Conservation (phyloP, 2,888 invertebrate genomes). For the Apamea epomidion region DNA sequence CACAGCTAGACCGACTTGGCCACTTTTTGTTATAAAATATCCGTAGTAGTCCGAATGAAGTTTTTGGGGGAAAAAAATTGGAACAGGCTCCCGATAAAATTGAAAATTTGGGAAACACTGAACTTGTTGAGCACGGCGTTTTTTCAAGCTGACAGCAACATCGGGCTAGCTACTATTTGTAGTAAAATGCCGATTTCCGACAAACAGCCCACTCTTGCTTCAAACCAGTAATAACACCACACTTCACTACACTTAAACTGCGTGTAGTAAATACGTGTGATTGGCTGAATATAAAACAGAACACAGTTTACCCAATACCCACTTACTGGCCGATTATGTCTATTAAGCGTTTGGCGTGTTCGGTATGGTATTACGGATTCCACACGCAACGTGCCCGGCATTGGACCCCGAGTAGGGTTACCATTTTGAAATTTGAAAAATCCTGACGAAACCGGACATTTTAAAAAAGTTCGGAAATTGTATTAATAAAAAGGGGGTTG, state of each 20-base stretch:
- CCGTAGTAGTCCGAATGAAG: neutral
- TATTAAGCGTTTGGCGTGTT: slow-evolving; percentile 58
- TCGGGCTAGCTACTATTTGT: neutral
- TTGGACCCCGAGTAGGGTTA: slow-evolving; percentile 45
- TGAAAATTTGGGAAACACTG: neutral
- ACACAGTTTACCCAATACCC: slow-evolving; percentile 35
- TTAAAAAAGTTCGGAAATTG: too few species aligned
- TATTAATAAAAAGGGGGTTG: too few species aligned
- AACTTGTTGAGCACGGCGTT: neutral
- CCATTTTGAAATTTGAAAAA: neutral
- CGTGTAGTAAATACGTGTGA: slow-evolving; percentile 25
- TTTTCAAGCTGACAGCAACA: neutral
- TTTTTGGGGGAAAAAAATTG: neutral
- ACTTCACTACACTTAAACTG: neutral
- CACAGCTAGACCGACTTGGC: neutral
- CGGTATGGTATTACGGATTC: slow-evolving; percentile 60
- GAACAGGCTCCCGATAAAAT: neutral
- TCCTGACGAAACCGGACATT: neutral
- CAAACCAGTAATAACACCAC: neutral
- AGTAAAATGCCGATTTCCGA: neutral
- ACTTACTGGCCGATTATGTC: slow-evolving; percentile 57
- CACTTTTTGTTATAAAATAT: neutral
- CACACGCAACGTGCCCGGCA: slow-evolving; percentile 56
- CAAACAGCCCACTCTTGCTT: neutral
- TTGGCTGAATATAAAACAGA: slow-evolving; percentile 37